Percentiles rank a stretch among this genome's conserved stretches.
Evolutionary conservation across 2,797 vertebrate genomes (phyloP).

Genomic region (Takifugu ocellatus): DNA sequence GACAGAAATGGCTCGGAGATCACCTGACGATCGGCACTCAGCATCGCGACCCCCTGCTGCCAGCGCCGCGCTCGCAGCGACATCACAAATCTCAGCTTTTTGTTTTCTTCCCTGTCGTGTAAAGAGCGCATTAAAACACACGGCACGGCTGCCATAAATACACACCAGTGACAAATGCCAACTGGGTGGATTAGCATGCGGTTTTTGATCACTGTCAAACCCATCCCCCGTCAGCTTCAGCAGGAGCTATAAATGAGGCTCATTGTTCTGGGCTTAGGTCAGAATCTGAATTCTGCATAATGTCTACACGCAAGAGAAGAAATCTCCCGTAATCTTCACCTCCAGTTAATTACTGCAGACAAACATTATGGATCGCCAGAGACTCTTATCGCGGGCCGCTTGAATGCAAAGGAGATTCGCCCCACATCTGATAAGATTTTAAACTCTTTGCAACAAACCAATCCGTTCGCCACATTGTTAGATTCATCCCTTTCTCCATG

Average conservation of each 20-base stretch:
- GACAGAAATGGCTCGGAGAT: constrained; percentile 15
- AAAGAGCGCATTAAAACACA: constrained; percentile 50
- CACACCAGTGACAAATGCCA: constrained; percentile 64
- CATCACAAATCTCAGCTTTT: constrained; percentile 47
- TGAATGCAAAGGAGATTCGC: constrained; percentile 63
- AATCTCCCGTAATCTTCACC: constrained; percentile 77
- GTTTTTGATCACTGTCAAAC: constrained; percentile 64
- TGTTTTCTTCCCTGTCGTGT: constrained; percentile 34
- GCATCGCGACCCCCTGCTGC: constrained; percentile 9
- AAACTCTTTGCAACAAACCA: constrained; percentile 73
- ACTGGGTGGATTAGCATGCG: constrained; percentile 63
- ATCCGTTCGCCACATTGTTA: constrained; percentile 72
- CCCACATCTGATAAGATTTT: constrained; percentile 73
- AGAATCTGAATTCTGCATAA: constrained; percentile 66
- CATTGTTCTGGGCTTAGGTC: constrained; percentile 69
- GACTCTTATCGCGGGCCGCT: constrained; percentile 59
- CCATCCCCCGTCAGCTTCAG: constrained; percentile 52
- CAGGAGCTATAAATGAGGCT: constrained; percentile 61
- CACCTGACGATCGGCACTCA: constrained; percentile 20
- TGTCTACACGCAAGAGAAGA: constrained; percentile 60
- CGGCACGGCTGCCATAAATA: constrained; percentile 42
- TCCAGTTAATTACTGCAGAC: constrained; percentile 77
- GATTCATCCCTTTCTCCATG: constrained; percentile 56
- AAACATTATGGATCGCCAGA: constrained; percentile 67
- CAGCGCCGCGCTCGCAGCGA: constrained; percentile 35